Evolutionary conservation across 2,888 invertebrate genomes (phyloP).

Genomic region (Nycteola revayana): DNA sequence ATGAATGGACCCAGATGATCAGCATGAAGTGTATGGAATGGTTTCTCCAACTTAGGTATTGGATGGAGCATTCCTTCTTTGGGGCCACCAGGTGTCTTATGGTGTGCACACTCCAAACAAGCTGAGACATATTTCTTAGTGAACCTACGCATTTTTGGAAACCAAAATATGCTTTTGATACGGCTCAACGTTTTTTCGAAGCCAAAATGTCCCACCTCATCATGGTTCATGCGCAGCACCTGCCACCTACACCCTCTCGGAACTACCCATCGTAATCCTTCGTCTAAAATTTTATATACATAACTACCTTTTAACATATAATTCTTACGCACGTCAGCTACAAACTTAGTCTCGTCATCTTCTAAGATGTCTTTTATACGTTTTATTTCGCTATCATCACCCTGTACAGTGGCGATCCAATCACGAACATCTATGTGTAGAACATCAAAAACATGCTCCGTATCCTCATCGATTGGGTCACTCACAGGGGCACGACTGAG

Average conservation of each 20-base stretch:
- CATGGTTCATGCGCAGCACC: conserved; percentile 14
- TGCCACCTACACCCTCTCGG: conserved; percentile 17
- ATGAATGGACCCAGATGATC: conserved; percentile 11
- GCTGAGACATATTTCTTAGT: conserved; percentile 17
- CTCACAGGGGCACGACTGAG: not conserved
- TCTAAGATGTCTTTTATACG: not conserved
- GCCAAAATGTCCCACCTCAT: conserved; percentile 19
- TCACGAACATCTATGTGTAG: not conserved
- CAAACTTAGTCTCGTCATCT: not conserved
- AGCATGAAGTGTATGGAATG: conserved; percentile 14
- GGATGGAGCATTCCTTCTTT: conserved; percentile 21
- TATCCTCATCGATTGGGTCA: not conserved
- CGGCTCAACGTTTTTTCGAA: conserved; percentile 6
- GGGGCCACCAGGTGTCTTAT: conserved; percentile 11
- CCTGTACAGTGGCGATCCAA: conserved; percentile 3
- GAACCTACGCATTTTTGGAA: conserved; percentile 19
- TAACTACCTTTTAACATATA: not conserved
- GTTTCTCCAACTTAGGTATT: conserved; percentile 18
- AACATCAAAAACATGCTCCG: not conserved
- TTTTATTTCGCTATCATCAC: conserved; percentile 3
- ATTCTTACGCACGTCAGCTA: conserved; percentile 1
- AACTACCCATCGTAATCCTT: conserved; percentile 12
- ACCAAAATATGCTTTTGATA: conserved; percentile 9
- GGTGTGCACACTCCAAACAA: conserved; percentile 17
- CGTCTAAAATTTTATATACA: not conserved